Evolutionary conservation across 2,113 vertebrate species (phyloP).

Genomic region (Maccullochella peelii): DNA sequence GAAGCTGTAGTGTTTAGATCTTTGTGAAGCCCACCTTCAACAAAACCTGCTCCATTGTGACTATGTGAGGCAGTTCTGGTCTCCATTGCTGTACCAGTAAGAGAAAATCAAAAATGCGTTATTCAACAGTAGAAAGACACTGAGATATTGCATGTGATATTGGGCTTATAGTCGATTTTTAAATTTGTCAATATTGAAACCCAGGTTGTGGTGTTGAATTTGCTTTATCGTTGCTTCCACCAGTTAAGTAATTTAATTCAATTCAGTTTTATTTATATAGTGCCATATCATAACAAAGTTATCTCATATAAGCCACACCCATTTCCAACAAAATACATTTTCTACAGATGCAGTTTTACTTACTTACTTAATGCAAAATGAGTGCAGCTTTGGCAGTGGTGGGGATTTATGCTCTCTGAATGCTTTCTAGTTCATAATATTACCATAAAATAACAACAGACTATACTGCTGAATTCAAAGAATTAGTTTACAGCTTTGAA

Average conservation of each 20-base stretch:
- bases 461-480: not conserved
- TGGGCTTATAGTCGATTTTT: not conserved
- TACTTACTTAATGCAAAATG: not conserved
- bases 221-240: not conserved
- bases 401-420: not conserved
- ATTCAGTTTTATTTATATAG: too few species aligned
- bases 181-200: not conserved
- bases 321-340: not conserved
- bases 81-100: constrained; percentile 36
- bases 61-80: constrained; percentile 36
- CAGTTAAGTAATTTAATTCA: too few species aligned
- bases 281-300: too few species aligned
- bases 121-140: not conserved
- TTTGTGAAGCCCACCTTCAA: constrained; percentile 50
- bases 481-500: not conserved
- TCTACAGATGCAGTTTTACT: not conserved
- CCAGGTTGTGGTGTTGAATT: not conserved
- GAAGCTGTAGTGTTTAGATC: constrained; percentile 25
- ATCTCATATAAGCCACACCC: too few species aligned
- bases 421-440: not conserved
- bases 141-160: not conserved
- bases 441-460: not conserved
- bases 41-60: constrained; percentile 58
- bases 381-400: not conserved
- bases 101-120: not conserved